Evolutionary conservation across 2,888 invertebrate species (phyloP).

Genomic region (Notocelia uddmanniana): DNA sequence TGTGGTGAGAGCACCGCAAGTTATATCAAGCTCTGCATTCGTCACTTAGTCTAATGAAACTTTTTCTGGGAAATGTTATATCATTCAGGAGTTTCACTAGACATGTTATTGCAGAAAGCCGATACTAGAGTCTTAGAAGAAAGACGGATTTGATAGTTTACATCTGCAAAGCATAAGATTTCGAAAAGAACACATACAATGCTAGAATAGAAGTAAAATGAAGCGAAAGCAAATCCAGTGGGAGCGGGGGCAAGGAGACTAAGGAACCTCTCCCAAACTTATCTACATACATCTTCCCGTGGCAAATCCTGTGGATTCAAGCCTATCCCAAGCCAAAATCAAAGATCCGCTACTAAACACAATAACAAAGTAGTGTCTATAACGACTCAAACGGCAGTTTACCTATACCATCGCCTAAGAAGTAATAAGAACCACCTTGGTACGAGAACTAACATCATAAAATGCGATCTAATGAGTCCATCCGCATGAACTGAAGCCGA

Average conservation of each 20-base stretch:
- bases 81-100: neutral
- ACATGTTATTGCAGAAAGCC: neutral
- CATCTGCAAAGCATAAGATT: too few species aligned
- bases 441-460: constrained; percentile 21
- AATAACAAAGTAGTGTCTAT: neutral
- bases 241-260: too few species aligned
- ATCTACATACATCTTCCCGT: too few species aligned
- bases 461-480: constrained; percentile 11
- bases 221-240: too few species aligned
- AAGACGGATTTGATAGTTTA: neutral
- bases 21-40: constrained; percentile 38
- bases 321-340: neutral
- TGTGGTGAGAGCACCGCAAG: constrained; percentile 49
- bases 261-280: too few species aligned
- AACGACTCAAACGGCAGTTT: neutral
- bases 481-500: constrained; percentile 24
- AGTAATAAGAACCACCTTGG: constrained; percentile 6
- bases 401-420: neutral
- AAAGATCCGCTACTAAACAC: neutral
- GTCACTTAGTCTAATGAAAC: constrained; percentile 33
- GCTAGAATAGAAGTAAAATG: too few species aligned
- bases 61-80: constrained; percentile 17
- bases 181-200: too few species aligned
- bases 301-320: too few species aligned
- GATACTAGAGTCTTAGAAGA: neutral